Conservation (phyloP, 2,888 invertebrate species). For the Bhutanitis thaidina region DNA sequence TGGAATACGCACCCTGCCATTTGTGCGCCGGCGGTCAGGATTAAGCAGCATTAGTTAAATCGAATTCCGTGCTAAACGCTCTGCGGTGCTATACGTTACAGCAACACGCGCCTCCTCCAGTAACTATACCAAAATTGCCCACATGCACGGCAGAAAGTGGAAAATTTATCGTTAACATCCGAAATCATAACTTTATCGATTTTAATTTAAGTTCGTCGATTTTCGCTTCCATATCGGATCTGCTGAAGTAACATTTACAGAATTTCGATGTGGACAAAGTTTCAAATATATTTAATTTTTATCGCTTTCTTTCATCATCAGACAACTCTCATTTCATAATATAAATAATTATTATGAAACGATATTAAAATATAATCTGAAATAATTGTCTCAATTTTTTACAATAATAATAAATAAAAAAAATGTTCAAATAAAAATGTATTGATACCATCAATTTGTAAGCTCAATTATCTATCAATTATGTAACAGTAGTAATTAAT, state of each 20-base stretch:
- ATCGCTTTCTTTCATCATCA: neutral
- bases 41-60: slow-evolving; percentile 75
- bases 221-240: slow-evolving; percentile 50
- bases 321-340: neutral
- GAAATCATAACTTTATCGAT: slow-evolving; percentile 13
- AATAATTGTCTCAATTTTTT: too few relatives aligned
- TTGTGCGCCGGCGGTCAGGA: slow-evolving; percentile 65
- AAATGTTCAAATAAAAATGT: too few relatives aligned
- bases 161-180: slow-evolving; percentile 17
- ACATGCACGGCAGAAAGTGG: slow-evolving; percentile 23
- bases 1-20: slow-evolving; percentile 63
- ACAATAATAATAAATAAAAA: too few relatives aligned
- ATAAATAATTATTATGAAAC: too few relatives aligned
- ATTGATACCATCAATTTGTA: too few relatives aligned
- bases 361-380: too few relatives aligned
- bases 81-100: slow-evolving; percentile 66
- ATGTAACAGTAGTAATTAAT: too few relatives aligned
- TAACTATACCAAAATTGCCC: slow-evolving; percentile 41
- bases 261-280: slow-evolving; percentile 8
- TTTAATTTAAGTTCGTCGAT: slow-evolving; percentile 57
- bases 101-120: slow-evolving; percentile 37
- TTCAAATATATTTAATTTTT: slow-evolving; percentile 10
- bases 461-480: too few relatives aligned
- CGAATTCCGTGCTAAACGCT: slow-evolving; percentile 74
- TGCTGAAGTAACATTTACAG: slow-evolving; percentile 22